These are phyloP conservation scores for Protonemura montana DNA, from an alignment of 2,888 invertebrate species.

Conservation along the genomic window DNA sequence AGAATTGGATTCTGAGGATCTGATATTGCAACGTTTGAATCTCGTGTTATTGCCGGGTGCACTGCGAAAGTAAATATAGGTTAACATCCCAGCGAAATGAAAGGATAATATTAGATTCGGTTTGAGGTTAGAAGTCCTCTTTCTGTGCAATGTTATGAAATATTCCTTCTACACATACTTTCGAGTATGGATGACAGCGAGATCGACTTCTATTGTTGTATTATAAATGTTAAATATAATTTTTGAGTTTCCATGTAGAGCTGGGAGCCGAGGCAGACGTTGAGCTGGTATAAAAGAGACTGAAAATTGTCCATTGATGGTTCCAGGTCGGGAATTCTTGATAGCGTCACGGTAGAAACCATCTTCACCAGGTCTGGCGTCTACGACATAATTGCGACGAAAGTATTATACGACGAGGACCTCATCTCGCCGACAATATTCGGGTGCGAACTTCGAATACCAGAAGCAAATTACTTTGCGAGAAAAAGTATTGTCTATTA, in stretches of 20 bases:
- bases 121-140: neutral
- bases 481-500: constrained; percentile 55
- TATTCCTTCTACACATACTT: neutral
- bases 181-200: neutral
- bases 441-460: constrained; percentile 55
- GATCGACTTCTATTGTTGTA: neutral
- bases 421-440: constrained; percentile 53
- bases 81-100: neutral
- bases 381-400: constrained; percentile 52
- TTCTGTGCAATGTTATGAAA: neutral
- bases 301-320: no score
- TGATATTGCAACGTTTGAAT: neutral
- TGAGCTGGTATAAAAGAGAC: neutral
- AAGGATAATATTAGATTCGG: neutral
- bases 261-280: neutral
- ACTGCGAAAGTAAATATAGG: neutral
- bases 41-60: neutral
- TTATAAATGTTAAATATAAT: neutral
- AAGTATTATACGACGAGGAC: constrained; percentile 50
- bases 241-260: neutral
- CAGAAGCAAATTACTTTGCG: constrained; percentile 54
- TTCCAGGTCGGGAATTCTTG: constrained; percentile 30
- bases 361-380: constrained; percentile 40
- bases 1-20: neutral
- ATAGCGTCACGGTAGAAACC: constrained; percentile 42